Evolutionary conservation across 2,888 invertebrate genomes (phyloP).

Genomic region (Agapostemon virescens): DNA sequence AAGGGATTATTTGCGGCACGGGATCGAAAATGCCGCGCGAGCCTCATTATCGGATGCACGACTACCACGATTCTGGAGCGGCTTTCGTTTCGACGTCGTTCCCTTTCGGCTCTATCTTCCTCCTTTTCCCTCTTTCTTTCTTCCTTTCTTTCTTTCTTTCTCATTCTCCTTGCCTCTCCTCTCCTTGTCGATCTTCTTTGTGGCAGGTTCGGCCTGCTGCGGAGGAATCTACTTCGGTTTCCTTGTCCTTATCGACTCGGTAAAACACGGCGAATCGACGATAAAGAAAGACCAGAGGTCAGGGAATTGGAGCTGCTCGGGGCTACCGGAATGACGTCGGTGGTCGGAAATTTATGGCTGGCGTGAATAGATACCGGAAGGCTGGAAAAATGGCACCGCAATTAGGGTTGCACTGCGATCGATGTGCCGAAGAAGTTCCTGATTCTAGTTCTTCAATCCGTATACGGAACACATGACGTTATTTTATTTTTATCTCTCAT

Average conservation of each 20-base stretch:
- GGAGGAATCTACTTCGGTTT: conserved; percentile 22
- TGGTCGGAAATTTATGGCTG: conserved; percentile 41
- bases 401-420: neutral
- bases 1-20: conserved; percentile 69
- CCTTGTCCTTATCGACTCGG: conserved; percentile 43
- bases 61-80: conserved; percentile 73
- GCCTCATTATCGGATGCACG: conserved; percentile 72
- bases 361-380: neutral
- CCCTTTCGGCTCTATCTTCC: conserved; percentile 32
- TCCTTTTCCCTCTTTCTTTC: neutral
- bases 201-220: conserved; percentile 5
- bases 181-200: conserved; percentile 8
- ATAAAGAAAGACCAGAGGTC: conserved; percentile 61
- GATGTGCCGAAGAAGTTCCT: neutral
- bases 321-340: conserved; percentile 53
- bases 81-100: conserved; percentile 65
- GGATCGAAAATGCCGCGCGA: conserved; percentile 68
- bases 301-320: conserved; percentile 65
- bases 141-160: neutral
- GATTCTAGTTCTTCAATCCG: neutral
- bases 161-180: neutral
- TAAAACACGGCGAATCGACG: conserved; percentile 59
- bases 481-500: no score
- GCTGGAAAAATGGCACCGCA: neutral
- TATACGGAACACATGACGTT: neutral